Evolutionary conservation across 2,797 vertebrate species (phyloP), one percentile per base, ranked within the genome.

Genomic region (Phoebastria nigripes): DNA sequence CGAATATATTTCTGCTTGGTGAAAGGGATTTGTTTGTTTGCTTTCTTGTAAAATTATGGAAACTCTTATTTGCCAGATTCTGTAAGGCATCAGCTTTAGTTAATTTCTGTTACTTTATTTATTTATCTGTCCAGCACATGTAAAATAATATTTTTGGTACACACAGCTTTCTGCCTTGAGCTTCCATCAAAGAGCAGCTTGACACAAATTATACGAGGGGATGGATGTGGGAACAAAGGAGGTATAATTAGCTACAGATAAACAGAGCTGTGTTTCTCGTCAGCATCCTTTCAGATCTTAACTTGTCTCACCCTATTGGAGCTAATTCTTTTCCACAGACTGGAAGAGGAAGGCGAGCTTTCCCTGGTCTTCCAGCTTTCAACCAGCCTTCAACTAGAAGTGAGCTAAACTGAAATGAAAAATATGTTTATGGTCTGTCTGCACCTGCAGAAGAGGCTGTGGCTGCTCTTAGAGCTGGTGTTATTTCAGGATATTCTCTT

Each of bases 231-330:
- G 93, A 96, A 94, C 95, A 96, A 95, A 96, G 94, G 87, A 89
- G 61, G 88, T 88, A 74, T 97, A 93, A 95, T 96, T 91, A 96
- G 88, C 76, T 88, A 16, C 95, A 95, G 90, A 94, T 95, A 92
- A 94, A 92, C 88, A 83, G 96, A 80, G 85, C 94, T 78, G 72
- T 71, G 91, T 69, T 95, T 83, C 80, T 95, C 3, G 0, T 91
- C 89, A 76, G 84, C 91, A 84, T 87, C 91, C 66, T 72, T 87
- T 82, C 81, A 87, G 83, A 89, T 89, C 93, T 76, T 55, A 24
- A 25, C 91, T 87, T n/a, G 49, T 90, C 88, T 93, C 77, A 54
- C 80, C 54, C 93, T 87, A 39, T 83, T 18, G 21, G 49, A 87
- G 61, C 65, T 71, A 39, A 42, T 92, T 92, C 47, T 72, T 67